Base-by-base conservation (phyloP, 2,797 vertebrate genomes). In the Alosa sapidissima region DNA sequence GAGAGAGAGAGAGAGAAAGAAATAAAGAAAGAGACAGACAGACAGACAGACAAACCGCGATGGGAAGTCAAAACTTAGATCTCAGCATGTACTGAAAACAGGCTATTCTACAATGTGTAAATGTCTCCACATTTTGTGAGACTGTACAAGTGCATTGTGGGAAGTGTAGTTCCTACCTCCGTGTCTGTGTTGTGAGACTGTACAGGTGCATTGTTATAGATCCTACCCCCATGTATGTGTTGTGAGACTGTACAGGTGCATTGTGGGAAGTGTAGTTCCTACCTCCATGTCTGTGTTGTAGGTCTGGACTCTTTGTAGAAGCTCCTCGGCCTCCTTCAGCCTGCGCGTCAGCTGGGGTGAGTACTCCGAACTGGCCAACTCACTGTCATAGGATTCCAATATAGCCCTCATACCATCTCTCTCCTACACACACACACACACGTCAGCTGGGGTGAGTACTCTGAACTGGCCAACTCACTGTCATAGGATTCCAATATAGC, bases 401-500 rank as follows among this genome's bases (percentile, higher is more conserved):
- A 99, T 98, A 2, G 96, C 93, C 11, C 97, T 95, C 97, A 99
- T 98, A 2, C 97, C 97, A 0, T 99, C 98, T 0, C 97, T 96
- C 86, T 98, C 98, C 98, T 99, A 93, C 49, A 86, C 84, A 86
- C 78, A 82, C 86, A 55, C n/a, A 87, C 82, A 93, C 55, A 86
- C 84, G 75, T 96, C 91, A 99, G 96, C 89, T 99, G 98, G 8
- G 97, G 97, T 0, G 97, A 94, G 89, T 98, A 97, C 90, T 98
- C 97, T 0, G 94, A 92, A 0, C 96, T 89, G 0, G 94, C 96
- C 91, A 99, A 93, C 92, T 98, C 98, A 0, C 92, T 97, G 93
- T 99, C 97, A 0, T 99, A 99, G 0, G 97, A 99, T 89, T 98
- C 97, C 81, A 99, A 93, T 82, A 99, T 98, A 2, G 96, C 93